These are phyloP conservation scores for Buphagus erythrorhynchus DNA, from an alignment of 2,797 vertebrate genomes.

Conservation along the genomic window DNA sequence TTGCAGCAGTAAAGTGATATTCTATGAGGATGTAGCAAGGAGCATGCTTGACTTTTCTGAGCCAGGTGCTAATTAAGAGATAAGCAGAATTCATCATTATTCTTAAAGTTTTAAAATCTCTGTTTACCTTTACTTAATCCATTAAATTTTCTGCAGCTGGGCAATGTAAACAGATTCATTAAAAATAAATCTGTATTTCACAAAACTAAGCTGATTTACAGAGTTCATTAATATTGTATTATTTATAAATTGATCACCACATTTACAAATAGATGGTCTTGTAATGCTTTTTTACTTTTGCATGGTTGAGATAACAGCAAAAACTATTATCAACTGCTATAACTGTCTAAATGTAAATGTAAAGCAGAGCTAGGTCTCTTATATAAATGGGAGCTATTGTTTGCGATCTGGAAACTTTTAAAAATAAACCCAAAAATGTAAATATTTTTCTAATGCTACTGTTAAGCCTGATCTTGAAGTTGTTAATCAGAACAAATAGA, in stretches of 20 bases:
- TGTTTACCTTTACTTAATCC: neutral
- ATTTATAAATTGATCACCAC: neutral
- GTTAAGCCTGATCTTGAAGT: neutral
- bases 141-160: neutral
- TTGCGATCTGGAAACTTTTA: neutral
- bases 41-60: neutral
- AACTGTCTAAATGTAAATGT: neutral
- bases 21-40: neutral
- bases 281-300: neutral
- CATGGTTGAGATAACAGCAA: neutral
- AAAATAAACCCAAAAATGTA: accelerated
- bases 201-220: neutral
- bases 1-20: neutral
- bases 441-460: neutral
- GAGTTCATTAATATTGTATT: neutral
- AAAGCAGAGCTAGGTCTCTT: neutral
- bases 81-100: neutral
- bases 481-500: neutral
- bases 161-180: neutral
- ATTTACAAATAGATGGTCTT: neutral
- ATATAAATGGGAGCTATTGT: neutral
- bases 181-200: neutral
- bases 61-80: neutral
- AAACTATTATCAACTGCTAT: neutral
- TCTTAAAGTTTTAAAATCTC: neutral